These are phyloP conservation scores for Galerucella nymphaeae DNA, from an alignment of 2,888 invertebrate genomes.

Conservation along the genomic window DNA sequence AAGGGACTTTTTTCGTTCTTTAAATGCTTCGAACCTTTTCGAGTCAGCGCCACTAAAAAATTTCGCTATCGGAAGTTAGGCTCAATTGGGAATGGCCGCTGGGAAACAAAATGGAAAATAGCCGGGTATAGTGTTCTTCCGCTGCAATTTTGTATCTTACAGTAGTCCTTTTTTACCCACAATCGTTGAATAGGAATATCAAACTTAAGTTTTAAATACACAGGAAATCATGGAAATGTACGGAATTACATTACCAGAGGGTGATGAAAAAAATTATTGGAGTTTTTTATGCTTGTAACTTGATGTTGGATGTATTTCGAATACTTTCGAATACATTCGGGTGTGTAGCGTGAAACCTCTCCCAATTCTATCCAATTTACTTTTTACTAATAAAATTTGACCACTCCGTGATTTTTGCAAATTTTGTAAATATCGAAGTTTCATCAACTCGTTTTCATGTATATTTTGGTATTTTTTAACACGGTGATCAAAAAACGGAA, in stretches of 20 bases:
- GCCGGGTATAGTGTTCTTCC: background rate
- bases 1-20: background rate
- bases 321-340: too few species aligned
- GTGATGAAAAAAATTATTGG: background rate
- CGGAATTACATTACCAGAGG: background rate
- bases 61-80: background rate
- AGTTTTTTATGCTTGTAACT: too few species aligned
- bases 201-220: too few species aligned
- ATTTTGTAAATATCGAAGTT: too few species aligned
- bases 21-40: background rate
- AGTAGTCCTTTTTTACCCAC: background rate
- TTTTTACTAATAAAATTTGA: too few species aligned
- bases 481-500: too few species aligned
- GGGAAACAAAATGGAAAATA: background rate
- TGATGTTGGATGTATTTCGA: too few species aligned
- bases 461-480: too few species aligned
- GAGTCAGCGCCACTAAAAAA: background rate
- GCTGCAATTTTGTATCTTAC: slow-evolving; percentile 1
- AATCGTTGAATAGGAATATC: background rate
- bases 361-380: too few species aligned
- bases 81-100: background rate
- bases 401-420: too few species aligned
- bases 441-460: too few species aligned
- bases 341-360: too few species aligned
- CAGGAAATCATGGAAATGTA: background rate